Conservation (phyloP, 2,888 invertebrate species). For the Asteroscopus sphinx region DNA sequence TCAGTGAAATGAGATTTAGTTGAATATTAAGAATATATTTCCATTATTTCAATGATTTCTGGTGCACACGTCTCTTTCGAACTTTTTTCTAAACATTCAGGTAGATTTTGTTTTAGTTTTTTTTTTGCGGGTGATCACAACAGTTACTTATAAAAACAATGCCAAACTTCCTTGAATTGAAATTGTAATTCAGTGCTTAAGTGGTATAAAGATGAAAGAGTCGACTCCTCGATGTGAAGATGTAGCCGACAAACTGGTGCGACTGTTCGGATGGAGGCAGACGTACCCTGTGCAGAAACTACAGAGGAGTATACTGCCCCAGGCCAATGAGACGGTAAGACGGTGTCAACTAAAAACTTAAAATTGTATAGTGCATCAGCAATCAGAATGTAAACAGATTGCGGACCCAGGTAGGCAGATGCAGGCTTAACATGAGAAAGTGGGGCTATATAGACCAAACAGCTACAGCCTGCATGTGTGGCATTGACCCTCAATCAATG, state of each 20-base stretch:
- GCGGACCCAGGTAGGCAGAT: too few species aligned
- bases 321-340: constrained; percentile 66
- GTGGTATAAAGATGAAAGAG: constrained; percentile 87
- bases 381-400: too few species aligned
- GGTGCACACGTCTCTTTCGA: constrained; percentile 8
- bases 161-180: constrained; percentile 33
- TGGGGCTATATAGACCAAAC: too few species aligned
- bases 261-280: constrained; percentile 94
- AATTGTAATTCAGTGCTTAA: constrained; percentile 47
- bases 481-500: too few species aligned
- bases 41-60: constrained; percentile 9
- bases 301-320: constrained; percentile 90
- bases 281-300: constrained; percentile 94
- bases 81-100: constrained; percentile 9
- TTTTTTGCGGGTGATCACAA: constrained; percentile 33
- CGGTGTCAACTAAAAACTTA: neutral
- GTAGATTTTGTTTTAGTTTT: constrained; percentile 4
- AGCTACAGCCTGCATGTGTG: too few species aligned
- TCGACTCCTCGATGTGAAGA: constrained; percentile 93
- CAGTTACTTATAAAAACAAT: constrained; percentile 44
- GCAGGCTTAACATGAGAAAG: too few species aligned
- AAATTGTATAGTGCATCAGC: neutral
- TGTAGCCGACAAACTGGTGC: constrained; percentile 93
- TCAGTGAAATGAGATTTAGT: constrained; percentile 42
- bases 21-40: constrained; percentile 5